Conservation (phyloP, 2,113 vertebrate genomes). For the Crotalus helleri region DNA sequence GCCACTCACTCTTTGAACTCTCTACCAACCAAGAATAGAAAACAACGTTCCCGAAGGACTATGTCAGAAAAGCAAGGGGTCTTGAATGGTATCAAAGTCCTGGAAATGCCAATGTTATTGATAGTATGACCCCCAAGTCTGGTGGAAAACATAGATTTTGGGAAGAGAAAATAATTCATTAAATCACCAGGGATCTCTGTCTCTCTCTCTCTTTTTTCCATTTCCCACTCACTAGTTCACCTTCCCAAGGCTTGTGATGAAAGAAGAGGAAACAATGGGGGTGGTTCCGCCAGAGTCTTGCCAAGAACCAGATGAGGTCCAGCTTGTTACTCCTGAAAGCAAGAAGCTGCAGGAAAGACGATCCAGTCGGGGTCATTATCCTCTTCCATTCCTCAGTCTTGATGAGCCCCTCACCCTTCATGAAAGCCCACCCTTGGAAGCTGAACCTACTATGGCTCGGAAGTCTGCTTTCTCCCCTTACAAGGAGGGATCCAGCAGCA, state of each 20-base stretch:
- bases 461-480: slow-evolving; percentile 49
- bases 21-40: not conserved
- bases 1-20: not conserved
- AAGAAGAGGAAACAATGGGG: slow-evolving; percentile 54
- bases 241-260: slow-evolving; percentile 66
- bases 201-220: not conserved
- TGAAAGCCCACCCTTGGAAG: slow-evolving; percentile 44
- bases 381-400: slow-evolving; percentile 52
- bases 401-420: slow-evolving; percentile 62
- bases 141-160: not conserved
- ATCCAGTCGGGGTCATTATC: slow-evolving; percentile 43
- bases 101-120: not conserved
- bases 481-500: slow-evolving; percentile 47
- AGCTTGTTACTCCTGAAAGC: not conserved
- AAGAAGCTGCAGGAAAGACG: slow-evolving; percentile 44
- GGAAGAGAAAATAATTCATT: not conserved
- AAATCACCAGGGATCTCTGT: not conserved
- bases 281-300: not conserved
- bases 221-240: not conserved
- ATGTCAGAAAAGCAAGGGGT: not conserved
- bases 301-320: slow-evolving; percentile 39
- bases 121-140: not conserved
- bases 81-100: not conserved
- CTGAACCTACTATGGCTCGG: not conserved
- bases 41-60: not conserved